Conservation (phyloP, 2,797 vertebrate genomes). For the Heteromormyrus szaboi region DNA sequence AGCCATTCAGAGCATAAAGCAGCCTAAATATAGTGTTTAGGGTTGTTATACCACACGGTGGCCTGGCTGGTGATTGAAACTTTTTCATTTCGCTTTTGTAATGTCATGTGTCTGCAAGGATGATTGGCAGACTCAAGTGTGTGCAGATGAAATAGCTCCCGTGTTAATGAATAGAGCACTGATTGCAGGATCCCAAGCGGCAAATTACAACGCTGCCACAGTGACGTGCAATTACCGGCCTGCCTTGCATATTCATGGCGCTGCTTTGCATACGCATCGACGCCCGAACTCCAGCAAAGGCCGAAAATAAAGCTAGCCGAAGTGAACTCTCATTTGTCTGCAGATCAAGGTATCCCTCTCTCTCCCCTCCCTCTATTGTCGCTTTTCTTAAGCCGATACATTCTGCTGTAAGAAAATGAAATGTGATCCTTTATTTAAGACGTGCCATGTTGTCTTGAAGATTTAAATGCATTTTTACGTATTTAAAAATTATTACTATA, state of each 20-base stretch:
- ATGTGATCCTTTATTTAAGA: not conserved
- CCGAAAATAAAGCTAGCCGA: conserved; percentile 33
- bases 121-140: conserved; percentile 98
- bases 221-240: conserved; percentile 98
- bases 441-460: not conserved
- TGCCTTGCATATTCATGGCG: conserved; percentile 98
- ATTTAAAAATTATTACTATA: not conserved
- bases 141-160: conserved; percentile 95
- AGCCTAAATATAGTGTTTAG: conserved; percentile 68
- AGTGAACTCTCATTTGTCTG: conserved; percentile 33
- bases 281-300: conserved; percentile 51
- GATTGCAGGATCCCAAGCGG: conserved; percentile 99
- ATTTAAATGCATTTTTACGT: not conserved
- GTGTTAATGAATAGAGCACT: conserved; percentile 99
- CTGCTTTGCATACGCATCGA: conserved; percentile 94
- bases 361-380: not conserved
- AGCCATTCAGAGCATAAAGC: conserved; percentile 65
- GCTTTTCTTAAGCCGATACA: not conserved
- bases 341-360: conserved; percentile 43
- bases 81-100: conserved; percentile 64
- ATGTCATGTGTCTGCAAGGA: conserved; percentile 65
- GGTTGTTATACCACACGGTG: conserved; percentile 65
- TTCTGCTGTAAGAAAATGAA: not conserved
- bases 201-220: conserved; percentile 96
- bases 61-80: conserved; percentile 73